Evolutionary conservation across 2,888 invertebrate genomes (phyloP).

Genomic region (Cancer borealis): DNA sequence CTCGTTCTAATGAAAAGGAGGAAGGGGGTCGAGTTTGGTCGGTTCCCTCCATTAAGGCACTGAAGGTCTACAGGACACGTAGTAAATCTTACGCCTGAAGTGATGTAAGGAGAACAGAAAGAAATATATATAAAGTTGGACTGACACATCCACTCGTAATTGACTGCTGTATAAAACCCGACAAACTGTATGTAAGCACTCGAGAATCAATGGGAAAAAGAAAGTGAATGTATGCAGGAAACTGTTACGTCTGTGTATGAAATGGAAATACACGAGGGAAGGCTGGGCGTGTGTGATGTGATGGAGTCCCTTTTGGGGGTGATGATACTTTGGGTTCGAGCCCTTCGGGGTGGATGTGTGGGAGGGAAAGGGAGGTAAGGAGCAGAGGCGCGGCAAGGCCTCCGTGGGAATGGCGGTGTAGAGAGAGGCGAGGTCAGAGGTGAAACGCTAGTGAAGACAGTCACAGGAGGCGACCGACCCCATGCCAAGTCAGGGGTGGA

Average conservation of each 20-base stretch:
- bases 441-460: conserved; percentile 52
- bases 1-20: conserved; percentile 17
- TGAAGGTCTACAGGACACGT: background rate
- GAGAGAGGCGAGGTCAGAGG: conserved; percentile 54
- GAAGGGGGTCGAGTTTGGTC: conserved; percentile 28
- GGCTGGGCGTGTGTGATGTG: background rate
- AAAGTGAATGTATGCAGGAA: background rate
- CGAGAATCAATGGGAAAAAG: background rate
- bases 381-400: conserved; percentile 28
- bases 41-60: background rate
- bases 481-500: conserved; percentile 15
- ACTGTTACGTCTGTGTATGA: background rate
- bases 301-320: background rate
- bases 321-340: background rate
- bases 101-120: background rate
- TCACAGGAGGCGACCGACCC: conserved; percentile 42
- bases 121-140: background rate
- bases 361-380: background rate
- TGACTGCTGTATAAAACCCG: background rate
- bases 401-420: conserved; percentile 23
- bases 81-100: background rate
- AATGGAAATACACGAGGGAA: conserved; percentile 34
- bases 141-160: background rate
- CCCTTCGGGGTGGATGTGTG: background rate
- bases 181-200: conserved; percentile 1